Evolutionary conservation across 2,797 vertebrate genomes (phyloP), one percentile per base, ranked within the genome.

Genomic region (Pseudochaenichthys georgianus): DNA sequence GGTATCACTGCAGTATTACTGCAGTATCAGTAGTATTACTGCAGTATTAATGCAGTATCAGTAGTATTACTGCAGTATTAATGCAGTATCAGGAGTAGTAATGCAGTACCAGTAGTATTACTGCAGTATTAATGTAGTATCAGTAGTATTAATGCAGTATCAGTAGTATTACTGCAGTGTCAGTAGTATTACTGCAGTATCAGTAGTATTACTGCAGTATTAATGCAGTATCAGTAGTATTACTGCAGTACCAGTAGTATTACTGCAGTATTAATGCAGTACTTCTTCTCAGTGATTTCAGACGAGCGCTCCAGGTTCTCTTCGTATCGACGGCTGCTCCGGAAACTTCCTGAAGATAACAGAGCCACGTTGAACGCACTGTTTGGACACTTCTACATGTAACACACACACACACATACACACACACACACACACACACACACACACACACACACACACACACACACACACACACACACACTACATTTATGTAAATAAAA

Each of bases 311-410:
- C 41, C 52, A 78, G 94, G 47, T 88, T 94, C 54, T 73, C 78
- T 38, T 70, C 69, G 0, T 95, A 94, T 71, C 68, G 76, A 54
- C 64, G 9, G 13, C 80, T 94, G 57, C 83, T 95, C 6, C 73
- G 52, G 23, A 65, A 82, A 64, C 92, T 95, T 41, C 88, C 93
- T 34, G 77, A 84, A 0, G 82, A 94, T 76, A 94, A 71, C 80
- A 70, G 85, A 50, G 90, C 75, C 0, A 93, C 88, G 0, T 90
- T 95, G 19, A 84, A 75, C 0, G 85, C 89, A 0, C 77, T 95
- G 69, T 94, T 94, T 76, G 89, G 83, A 86, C 94, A 95, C 82
- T 93, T 95, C n/a, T n/a, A n/a, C n/a, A n/a, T n/a, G n/a, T n/a
- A n/a, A n/a, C n/a, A n/a, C n/a, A n/a, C n/a, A n/a, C 52, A n/a